Evolutionary conservation across 2,888 invertebrate genomes (phyloP), one percentile per base, ranked within the genome.

Genomic region (Gymnoscelis rufifasciata): DNA sequence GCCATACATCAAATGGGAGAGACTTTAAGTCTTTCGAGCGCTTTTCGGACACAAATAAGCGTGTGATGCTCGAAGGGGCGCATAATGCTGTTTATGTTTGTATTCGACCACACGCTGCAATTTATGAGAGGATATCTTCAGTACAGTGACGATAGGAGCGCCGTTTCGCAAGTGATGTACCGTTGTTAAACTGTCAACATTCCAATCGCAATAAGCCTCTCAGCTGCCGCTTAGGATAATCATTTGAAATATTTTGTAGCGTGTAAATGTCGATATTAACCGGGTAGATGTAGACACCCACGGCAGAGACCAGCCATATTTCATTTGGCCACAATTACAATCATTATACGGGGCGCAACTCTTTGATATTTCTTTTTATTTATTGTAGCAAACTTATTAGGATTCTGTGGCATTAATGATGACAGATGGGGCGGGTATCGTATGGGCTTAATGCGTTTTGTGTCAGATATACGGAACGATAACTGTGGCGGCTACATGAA

Each of bases 21-120:
- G 81, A n/a, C 77, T 83, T 84, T 84, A 84, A 79, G 83, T 86
- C 87, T 84, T 79, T 60, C 79, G 81, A 79, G 76, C 82, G 83
- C 86, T 82, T 84, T 83, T 84, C 60, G 78, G 84, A 83, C 86
- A 81, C 84, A 88, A 86, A 87, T 88, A 86, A 83, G 83, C 81
- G 78, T 80, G 75, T 78, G 78, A 77, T 72, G 73, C 74, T 76
- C 71, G 78, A 81, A 73, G 72, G 77, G 68, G 65, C 23, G 52
- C 74, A 81, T 83, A 82, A 83, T 83, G 65, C 66, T 3, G 65
- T 53, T 60, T 64, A 63, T 68, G 70, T 76, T 71, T 8, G 11
- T 36, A 47, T 53, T 53, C 59, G 59, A 60, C 46, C 40, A 61
- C 58, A 60, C 54, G 56, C 57, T 53, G 52, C 60, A 70, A 68